Percentiles rank a stretch among this genome's conserved stretches.
Conservation (phyloP, 2,888 invertebrate species). For the Acrobasis consociella region DNA sequence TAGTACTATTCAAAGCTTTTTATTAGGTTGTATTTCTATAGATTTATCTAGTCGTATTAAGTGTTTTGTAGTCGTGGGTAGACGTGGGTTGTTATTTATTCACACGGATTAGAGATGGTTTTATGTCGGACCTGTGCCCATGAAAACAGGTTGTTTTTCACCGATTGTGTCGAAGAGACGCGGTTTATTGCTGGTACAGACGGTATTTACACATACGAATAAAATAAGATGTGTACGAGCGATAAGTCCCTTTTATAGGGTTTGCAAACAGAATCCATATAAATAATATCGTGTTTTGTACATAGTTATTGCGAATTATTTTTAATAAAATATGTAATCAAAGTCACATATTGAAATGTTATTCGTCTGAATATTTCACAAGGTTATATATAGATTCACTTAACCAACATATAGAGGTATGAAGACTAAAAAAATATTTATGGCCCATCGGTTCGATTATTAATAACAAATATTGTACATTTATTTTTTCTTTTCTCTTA, state of each 20-base stretch:
- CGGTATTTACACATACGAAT: conserved; percentile 25
- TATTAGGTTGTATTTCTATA: conserved; percentile 66
- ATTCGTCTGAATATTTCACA: not conserved
- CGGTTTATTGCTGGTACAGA: conserved; percentile 46
- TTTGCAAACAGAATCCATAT: conserved; percentile 7
- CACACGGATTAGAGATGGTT: conserved; percentile 57
- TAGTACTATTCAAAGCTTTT: conserved; percentile 55
- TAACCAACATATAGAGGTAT: too few relatives aligned
- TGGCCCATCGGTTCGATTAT: too few relatives aligned
- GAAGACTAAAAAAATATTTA: too few relatives aligned
- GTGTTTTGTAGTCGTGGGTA: conserved; percentile 66
- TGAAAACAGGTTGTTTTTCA: conserved; percentile 63
- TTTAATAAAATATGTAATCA: not conserved
- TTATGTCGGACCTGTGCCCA: conserved; percentile 57
- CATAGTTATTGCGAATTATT: not conserved
- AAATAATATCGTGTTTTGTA: not conserved
- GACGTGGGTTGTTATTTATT: conserved; percentile 73
- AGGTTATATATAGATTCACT: not conserved
- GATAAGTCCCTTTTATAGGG: conserved; percentile 14
- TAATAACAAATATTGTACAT: too few relatives aligned
- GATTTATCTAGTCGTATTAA: conserved; percentile 65
- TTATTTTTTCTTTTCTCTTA: too few relatives aligned
- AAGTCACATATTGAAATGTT: not conserved
- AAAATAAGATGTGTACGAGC: conserved; percentile 13
- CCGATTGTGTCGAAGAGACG: conserved; percentile 57